These are phyloP conservation scores for Danionella cerebrum DNA, from an alignment of 2,113 vertebrate genomes.

Conservation along the genomic window DNA sequence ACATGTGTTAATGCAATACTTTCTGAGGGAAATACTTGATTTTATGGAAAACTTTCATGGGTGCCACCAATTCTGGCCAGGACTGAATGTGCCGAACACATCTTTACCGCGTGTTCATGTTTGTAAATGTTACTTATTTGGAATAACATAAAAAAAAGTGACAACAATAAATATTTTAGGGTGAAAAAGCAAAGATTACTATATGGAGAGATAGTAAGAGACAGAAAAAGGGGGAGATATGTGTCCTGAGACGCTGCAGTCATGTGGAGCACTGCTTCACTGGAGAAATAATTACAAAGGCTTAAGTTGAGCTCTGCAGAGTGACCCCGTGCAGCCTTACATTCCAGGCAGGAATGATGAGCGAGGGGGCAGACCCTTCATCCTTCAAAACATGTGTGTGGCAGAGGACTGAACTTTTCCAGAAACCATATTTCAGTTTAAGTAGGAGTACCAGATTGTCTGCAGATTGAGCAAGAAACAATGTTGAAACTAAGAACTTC, in stretches of 20 bases:
- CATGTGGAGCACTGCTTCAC: conserved; percentile 16
- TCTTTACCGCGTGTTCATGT: no score
- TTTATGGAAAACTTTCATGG: no score
- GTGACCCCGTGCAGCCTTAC: conserved; percentile 17
- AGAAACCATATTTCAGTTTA: background rate
- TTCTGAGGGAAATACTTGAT: no score
- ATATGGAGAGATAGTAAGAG: background rate
- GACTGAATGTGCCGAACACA: no score
- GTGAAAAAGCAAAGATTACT: background rate
- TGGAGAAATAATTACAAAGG: conserved; percentile 30
- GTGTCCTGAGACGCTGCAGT: conserved; percentile 3
- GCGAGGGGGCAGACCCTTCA: background rate
- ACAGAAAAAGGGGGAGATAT: background rate
- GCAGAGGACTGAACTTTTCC: background rate
- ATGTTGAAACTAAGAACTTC: background rate
- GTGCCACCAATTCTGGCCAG: no score
- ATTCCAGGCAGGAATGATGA: conserved; percentile 33
- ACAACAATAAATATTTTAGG: no score
- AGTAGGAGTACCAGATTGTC: background rate
- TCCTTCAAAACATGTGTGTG: background rate
- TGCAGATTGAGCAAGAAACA: background rate
- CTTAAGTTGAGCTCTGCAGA: conserved; percentile 24
- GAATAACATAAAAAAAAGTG: no score
- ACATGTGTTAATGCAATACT: no score
- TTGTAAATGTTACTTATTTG: no score